A percentile compares a stretch with the other conserved stretches of the same genome.
These are phyloP conservation scores for Gisinianus flammeolus DNA, from an alignment of 2,888 invertebrate species.

Conservation along the genomic window DNA sequence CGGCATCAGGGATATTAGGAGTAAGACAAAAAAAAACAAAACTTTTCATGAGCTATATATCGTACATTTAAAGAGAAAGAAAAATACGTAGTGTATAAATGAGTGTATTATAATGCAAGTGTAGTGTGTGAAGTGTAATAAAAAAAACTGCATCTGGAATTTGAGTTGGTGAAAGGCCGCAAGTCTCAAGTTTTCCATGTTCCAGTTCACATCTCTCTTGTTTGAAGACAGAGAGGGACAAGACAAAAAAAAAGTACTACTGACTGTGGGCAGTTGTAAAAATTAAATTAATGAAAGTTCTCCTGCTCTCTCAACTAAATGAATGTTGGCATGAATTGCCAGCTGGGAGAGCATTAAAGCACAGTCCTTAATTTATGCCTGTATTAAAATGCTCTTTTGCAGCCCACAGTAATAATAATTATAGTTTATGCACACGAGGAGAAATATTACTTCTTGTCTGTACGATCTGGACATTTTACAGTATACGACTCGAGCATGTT, in stretches of 20 bases:
- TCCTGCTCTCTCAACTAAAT: not conserved
- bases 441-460: not conserved
- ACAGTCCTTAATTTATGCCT: not conserved
- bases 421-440: not conserved
- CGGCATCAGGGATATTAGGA: too few species aligned
- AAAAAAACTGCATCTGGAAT: too few species aligned
- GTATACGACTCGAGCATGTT: not conserved
- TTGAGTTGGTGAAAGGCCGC: too few species aligned
- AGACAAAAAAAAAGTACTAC: not conserved
- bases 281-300: not conserved
- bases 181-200: too few species aligned
- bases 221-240: not conserved
- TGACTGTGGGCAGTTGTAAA: not conserved
- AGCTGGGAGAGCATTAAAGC: not conserved
- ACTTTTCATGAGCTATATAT: too few species aligned
- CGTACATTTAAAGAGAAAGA: too few species aligned
- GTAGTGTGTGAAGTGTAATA: too few species aligned
- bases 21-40: too few species aligned
- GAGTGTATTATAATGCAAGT: not conserved
- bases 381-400: not conserved
- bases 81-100: too few species aligned
- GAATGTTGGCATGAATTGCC: not conserved
- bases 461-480: not conserved
- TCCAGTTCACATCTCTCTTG: too few species aligned
- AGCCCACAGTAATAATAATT: not conserved